Evolutionary conservation across 1,140 invertebrate species (phyloP).

Genomic region (Drusus annulatus): DNA sequence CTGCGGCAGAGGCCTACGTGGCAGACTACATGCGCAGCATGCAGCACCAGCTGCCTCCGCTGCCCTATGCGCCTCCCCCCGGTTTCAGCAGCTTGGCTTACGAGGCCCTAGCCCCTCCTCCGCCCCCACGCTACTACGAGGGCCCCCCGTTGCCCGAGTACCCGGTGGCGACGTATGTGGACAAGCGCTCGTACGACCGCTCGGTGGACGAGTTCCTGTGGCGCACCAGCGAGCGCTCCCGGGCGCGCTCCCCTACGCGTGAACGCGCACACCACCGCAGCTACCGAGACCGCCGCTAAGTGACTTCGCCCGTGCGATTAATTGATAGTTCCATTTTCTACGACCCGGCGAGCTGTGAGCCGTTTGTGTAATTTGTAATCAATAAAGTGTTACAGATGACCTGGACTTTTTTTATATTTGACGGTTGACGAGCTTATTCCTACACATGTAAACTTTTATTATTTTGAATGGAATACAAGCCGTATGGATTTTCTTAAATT

Average conservation of each 20-base stretch:
- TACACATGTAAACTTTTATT: slow-evolving; percentile 34
- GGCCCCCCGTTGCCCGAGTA: slow-evolving; percentile 78
- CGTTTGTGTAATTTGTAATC: slow-evolving; percentile 53
- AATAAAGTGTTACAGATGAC: slow-evolving; percentile 57
- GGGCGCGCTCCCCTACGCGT: slow-evolving; percentile 71
- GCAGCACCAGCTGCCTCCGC: slow-evolving; percentile 83
- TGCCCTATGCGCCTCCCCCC: slow-evolving; percentile 79
- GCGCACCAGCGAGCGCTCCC: slow-evolving; percentile 80
- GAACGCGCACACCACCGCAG: slow-evolving; percentile 71
- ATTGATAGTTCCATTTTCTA: slow-evolving; percentile 43
- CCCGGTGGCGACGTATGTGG: slow-evolving; percentile 72
- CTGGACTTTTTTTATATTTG: slow-evolving; percentile 55
- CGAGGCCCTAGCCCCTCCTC: slow-evolving; percentile 80
- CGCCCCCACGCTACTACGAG: slow-evolving; percentile 83
- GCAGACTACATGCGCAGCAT: slow-evolving; percentile 87
- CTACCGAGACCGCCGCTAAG: slow-evolving; percentile 68
- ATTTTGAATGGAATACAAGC: slow-evolving; percentile 33
- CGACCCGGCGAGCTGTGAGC: slow-evolving; percentile 42
- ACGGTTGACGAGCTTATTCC: slow-evolving; percentile 34
- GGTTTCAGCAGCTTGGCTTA: slow-evolving; percentile 76
- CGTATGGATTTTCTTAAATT: slow-evolving; percentile 22
- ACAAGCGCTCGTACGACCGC: slow-evolving; percentile 88
- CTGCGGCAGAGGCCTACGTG: slow-evolving; percentile 82
- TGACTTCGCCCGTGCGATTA: not conserved
- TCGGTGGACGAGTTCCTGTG: slow-evolving; percentile 93